Evolutionary conservation across 2,888 invertebrate species (phyloP).

Genomic region (Cylloceria caligata): DNA sequence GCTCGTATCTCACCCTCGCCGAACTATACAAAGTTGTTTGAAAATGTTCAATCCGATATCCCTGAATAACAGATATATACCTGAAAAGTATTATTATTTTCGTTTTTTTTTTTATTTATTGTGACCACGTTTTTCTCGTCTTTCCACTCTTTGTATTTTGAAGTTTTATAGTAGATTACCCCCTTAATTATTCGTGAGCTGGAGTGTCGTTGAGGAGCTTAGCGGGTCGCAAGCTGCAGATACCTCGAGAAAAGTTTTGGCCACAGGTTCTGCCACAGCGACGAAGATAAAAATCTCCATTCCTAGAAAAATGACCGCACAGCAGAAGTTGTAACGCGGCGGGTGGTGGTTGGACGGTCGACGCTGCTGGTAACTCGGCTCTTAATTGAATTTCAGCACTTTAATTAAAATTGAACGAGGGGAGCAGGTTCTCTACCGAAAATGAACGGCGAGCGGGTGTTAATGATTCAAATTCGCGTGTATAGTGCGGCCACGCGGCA

Average conservation of each 20-base stretch:
- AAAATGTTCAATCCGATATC: conserved; percentile 49
- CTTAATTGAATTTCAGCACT: conserved; percentile 75
- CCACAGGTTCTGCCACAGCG: not conserved
- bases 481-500: conserved; percentile 36
- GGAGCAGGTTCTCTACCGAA: conserved; percentile 67
- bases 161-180: too few relatives aligned
- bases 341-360: conserved; percentile 27
- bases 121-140: not conserved
- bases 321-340: conserved; percentile 55
- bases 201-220: not conserved
- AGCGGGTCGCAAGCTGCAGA: not conserved
- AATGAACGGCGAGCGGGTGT: conserved; percentile 66
- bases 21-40: conserved; percentile 69
- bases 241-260: conserved; percentile 22
- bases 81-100: not conserved
- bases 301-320: conserved; percentile 49
- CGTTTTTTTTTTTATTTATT: not conserved
- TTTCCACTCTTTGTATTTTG: not conserved
- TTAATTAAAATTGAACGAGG: conserved; percentile 75
- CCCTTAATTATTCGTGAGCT: not conserved
- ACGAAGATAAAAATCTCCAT: conserved; percentile 45
- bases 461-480: conserved; percentile 67
- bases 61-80: not conserved
- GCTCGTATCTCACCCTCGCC: conserved; percentile 38
- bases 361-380: conserved; percentile 43